These are phyloP conservation scores for Myotis yumanensis DNA, from an alignment of 2,113 vertebrate genomes.

Conservation along the genomic window DNA sequence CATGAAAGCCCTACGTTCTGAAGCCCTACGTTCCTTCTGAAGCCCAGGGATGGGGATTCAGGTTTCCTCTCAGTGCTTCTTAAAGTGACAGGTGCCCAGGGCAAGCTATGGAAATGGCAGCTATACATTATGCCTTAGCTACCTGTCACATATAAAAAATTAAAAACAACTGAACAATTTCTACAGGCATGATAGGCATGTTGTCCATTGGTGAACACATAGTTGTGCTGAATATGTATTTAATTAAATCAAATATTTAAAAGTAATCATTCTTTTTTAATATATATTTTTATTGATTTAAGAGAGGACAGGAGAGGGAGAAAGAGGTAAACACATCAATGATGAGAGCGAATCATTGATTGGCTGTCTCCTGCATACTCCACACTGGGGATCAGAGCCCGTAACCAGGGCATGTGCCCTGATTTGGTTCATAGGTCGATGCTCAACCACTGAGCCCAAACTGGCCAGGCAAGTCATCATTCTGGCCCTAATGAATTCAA, in stretches of 20 bases:
- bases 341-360: too few species aligned
- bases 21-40: conserved; percentile 38
- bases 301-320: too few species aligned
- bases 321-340: too few species aligned
- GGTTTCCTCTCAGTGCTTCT: conserved; percentile 49
- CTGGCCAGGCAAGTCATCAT: not conserved
- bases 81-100: conserved; percentile 68
- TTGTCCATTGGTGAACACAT: conserved; percentile 17
- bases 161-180: not conserved
- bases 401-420: too few species aligned
- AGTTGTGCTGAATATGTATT: conserved; percentile 38
- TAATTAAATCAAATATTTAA: conserved; percentile 35
- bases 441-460: too few species aligned
- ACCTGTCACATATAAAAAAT: conserved; percentile 35
- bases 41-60: conserved; percentile 43
- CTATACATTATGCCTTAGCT: conserved; percentile 39
- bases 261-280: not conserved
- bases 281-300: too few species aligned
- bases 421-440: too few species aligned
- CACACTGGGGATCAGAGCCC: too few species aligned
- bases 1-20: conserved; percentile 48
- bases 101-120: conserved; percentile 40
- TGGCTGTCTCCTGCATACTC: too few species aligned
- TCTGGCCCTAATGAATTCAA: not conserved
- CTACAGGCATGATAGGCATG: not conserved